Evolutionary conservation across 2,113 vertebrate genomes (phyloP), one percentile per base, ranked within the genome.

Genomic region (Xiphophorus couchianus): DNA sequence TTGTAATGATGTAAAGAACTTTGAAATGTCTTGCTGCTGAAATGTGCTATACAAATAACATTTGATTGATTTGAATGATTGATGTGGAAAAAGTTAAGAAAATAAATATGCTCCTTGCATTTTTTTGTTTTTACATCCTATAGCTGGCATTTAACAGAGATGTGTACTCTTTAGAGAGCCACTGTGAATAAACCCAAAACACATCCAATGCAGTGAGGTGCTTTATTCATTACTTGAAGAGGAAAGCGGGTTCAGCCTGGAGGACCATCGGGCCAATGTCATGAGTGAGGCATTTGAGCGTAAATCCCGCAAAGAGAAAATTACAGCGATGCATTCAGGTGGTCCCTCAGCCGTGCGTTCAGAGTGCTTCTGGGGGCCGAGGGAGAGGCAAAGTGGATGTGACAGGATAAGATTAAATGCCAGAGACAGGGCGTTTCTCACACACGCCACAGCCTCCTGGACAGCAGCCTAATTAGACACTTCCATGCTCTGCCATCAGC

Each of bases 341-440:
- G 87, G 91, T 86, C 87, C 86, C 86, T 91, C 89, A 85, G 79
- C 83, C 81, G 76, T 76, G 89, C 81, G 71, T 80, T 78, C 85
- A 78, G 76, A 87, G 86, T 73, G 78, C 85, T 88, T 88, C 88
- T 84, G 66, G 74, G 78, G 84, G 78, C 80, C 86, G 81, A 86
- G 82, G 77, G 81, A 83, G 61, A 92, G 84, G 87, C 84, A 93
- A 91, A 93, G 91, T 90, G 89, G 84, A 94, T 92, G 86, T 93
- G 93, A 92, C 93, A 92, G 87, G 82, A 88, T 92, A 83, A 92
- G 91, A 94, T 93, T 92, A 93, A 93, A 93, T 92, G 93, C 91
- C 92, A 93, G 83, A 77, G 86, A 90, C 35, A 58, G 86, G 90
- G 91, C 69, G 79, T 91, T 92, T 92, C 92, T 90, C 91, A 86